A percentile compares a stretch with the other conserved stretches of the same genome.
These are phyloP conservation scores for Ardeotis arabs DNA, from an alignment of 2,113 vertebrate species.

Conservation along the genomic window DNA sequence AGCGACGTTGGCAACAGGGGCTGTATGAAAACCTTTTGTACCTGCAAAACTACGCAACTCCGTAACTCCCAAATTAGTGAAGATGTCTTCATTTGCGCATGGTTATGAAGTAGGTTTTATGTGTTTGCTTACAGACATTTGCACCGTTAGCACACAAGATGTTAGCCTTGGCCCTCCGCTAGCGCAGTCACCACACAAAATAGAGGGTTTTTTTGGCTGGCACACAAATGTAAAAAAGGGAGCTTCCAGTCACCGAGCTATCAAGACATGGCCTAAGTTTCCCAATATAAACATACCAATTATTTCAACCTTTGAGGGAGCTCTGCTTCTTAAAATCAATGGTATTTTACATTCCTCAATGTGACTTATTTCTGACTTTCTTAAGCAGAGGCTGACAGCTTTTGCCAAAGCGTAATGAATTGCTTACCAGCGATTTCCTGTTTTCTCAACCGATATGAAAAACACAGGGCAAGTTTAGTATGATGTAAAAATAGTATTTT, in stretches of 20 bases:
- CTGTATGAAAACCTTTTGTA: neutral
- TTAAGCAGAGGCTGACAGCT: neutral
- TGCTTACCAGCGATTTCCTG: neutral
- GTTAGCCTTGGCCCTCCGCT: neutral
- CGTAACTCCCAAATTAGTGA: neutral
- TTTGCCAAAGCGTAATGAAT: conserved; percentile 21
- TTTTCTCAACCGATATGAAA: neutral
- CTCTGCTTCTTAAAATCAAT: conserved; percentile 6
- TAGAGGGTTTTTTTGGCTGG: neutral
- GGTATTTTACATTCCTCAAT: neutral
- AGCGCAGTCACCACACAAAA: neutral
- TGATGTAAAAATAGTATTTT: neutral
- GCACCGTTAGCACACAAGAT: neutral
- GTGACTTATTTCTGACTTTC: neutral
- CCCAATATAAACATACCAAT: neutral
- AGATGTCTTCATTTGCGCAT: neutral
- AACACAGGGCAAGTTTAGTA: neutral
- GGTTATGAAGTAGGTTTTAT: neutral
- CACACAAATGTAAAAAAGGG: neutral
- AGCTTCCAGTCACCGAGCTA: neutral
- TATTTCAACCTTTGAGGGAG: neutral
- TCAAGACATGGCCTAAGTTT: neutral
- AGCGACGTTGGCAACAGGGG: neutral
- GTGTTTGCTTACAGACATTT: neutral
- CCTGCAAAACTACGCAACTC: neutral